Percentiles rank a stretch among this genome's conserved stretches.
phyloP scores from a whole-genome alignment of 2,888 invertebrate genomes.

The Lymantria monacha region DNA sequence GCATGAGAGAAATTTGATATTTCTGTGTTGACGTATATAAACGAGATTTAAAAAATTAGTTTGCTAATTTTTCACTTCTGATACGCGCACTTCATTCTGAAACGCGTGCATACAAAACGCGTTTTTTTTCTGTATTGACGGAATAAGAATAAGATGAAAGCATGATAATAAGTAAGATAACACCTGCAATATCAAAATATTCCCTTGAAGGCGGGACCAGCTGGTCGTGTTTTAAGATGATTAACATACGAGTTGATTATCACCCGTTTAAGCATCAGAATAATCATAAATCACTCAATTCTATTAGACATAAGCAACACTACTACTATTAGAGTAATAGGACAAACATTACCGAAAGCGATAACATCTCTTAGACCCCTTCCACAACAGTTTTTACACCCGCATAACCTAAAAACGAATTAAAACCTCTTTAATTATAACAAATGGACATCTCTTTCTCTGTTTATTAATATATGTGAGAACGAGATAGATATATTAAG shows the following conservation, averaged over 20 bases:
- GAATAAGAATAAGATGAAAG: too few species aligned
- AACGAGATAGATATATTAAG: conserved; percentile 13
- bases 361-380: conserved; percentile 5
- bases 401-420: conserved; percentile 37
- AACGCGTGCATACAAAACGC: too few species aligned
- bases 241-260: not conserved
- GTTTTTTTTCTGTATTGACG: too few species aligned
- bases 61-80: too few species aligned
- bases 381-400: conserved; percentile 22
- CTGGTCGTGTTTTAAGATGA: not conserved
- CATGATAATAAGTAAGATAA: too few species aligned
- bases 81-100: too few species aligned
- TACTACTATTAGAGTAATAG: not conserved
- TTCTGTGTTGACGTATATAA: too few species aligned
- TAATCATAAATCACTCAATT: not conserved
- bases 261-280: not conserved
- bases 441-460: conserved; percentile 24
- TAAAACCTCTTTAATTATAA: conserved; percentile 30
- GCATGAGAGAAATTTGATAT: too few species aligned
- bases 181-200: too few species aligned
- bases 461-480: conserved; percentile 10
- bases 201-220: too few species aligned
- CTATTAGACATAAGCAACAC: not conserved
- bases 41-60: too few species aligned
- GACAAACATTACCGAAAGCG: not conserved